Evolutionary conservation across 2,888 invertebrate species (phyloP).

Genomic region (Sesia apiformis): DNA sequence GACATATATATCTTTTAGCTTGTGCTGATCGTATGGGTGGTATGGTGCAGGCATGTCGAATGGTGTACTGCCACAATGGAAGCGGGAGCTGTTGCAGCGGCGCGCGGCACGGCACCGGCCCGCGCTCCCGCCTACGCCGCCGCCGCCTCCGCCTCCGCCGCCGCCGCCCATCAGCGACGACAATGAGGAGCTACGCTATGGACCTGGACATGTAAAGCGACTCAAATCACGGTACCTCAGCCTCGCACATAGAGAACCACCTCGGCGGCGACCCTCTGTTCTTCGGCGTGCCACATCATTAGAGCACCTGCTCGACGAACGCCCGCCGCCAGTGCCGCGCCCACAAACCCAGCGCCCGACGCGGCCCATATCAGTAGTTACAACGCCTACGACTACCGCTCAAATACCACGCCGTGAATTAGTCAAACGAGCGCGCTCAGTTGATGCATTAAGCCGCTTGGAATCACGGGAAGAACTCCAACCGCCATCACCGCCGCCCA

Average conservation of each 20-base stretch:
- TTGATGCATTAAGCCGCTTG: constrained; percentile 85
- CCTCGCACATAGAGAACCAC: constrained; percentile 85
- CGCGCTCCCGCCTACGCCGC: constrained; percentile 21
- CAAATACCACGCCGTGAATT: constrained; percentile 67
- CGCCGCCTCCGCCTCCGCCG: constrained; percentile 27
- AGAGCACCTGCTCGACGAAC: constrained; percentile 87
- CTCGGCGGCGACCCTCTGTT: constrained; percentile 79
- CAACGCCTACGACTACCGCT: constrained; percentile 44
- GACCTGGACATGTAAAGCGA: constrained; percentile 92
- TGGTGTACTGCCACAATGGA: constrained; percentile 83
- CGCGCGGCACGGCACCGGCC: constrained; percentile 67
- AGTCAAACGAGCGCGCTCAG: constrained; percentile 89
- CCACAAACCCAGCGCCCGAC: constrained; percentile 21
- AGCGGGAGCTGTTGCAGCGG: constrained; percentile 86
- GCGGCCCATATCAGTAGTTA: constrained; percentile 40
- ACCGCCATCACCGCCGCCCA: constrained; percentile 38
- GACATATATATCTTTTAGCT: no score
- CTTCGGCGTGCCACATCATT: constrained; percentile 88
- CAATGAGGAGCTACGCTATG: constrained; percentile 88
- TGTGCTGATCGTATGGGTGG: not conserved
- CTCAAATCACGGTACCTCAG: constrained; percentile 90
- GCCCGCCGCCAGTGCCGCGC: constrained; percentile 39
- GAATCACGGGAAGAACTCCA: constrained; percentile 76
- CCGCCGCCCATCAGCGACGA: constrained; percentile 42
- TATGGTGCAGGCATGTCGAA: constrained; percentile 52